Evolutionary conservation across 2,113 vertebrate genomes (phyloP), one percentile per base, ranked within the genome.

Genomic region (Myotis davidii): DNA sequence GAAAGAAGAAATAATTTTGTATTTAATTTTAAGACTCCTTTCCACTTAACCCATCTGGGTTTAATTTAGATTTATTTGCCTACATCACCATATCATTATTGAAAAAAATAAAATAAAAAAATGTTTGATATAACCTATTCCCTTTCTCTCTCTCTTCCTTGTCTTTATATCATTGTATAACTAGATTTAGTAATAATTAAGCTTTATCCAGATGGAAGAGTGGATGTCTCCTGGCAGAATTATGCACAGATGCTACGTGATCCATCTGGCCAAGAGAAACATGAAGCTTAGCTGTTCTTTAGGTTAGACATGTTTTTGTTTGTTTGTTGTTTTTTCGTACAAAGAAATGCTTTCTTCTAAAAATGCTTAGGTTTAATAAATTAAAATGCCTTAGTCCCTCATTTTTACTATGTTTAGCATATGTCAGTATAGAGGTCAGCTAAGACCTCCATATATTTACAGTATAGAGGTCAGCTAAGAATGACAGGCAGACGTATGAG

Each of bases 211-310:
- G 91, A 92, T 94, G 92, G 84, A 78, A 50, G 39, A 13, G 48
- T 82, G 48, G 72, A 18, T 88, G 45, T 37, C 74, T 48, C 9
- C 56, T 25, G 85, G 70, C 88, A 52, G 83, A 96, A 95, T 85
- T 52, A 82, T 25, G 74, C 79, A 23, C 93, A 96, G 56, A 84
- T 64, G 86, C 93, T 79, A 27, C 45, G 52, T 87, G 56, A 70
- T 67, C 91, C 91, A 89, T 95, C 89, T 95, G 93, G 89, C 39
- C 32, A n/a, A 52, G 86, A 67, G 45, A 94, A 90, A 52, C 76
- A 39, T 0, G 48, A 76, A 23, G 74, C 23, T 54, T 83, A n/a
- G 76, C 83, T 72, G 0, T 65, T 37, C 17, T 83, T 61, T 52
- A 69, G 88, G 82, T 59, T n/a, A 76, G 74, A 11, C 34, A 10